These are phyloP conservation scores for Cyprinodon diabolis DNA, from an alignment of 2,797 vertebrate species.

Conservation along the genomic window DNA sequence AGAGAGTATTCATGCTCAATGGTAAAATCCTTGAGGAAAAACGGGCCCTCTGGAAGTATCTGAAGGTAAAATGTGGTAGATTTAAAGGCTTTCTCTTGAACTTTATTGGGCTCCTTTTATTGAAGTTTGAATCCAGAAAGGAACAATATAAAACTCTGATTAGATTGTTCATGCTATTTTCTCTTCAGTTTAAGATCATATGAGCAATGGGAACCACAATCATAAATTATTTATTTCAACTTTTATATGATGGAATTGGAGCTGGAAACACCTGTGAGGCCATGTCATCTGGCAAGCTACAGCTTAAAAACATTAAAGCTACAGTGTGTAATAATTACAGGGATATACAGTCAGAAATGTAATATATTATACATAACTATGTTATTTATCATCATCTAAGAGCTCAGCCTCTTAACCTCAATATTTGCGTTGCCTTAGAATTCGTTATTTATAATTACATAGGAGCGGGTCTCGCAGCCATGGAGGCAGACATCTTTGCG, in stretches of 20 bases:
- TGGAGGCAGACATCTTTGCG: too few relatives aligned
- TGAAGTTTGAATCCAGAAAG: conserved; percentile 10
- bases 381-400: too few relatives aligned
- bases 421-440: too few relatives aligned
- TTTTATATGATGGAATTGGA: conserved; percentile 35
- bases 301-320: conserved; percentile 48
- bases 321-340: too few relatives aligned
- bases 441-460: too few relatives aligned
- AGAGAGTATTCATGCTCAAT: conserved; percentile 42
- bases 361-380: too few relatives aligned
- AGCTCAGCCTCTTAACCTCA: too few relatives aligned
- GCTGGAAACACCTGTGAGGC: conserved; percentile 31
- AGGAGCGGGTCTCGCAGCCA: too few relatives aligned
- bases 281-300: conserved; percentile 25
- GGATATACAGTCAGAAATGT: too few relatives aligned
- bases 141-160: conserved; percentile 9
- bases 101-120: conserved; percentile 1
- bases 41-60: conserved; percentile 20
- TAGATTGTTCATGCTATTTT: conserved; percentile 9
- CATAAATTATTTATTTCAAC: conserved; percentile 17
- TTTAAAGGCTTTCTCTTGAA: neutral
- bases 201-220: neutral
- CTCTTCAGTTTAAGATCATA: conserved; percentile 8
- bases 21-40: conserved; percentile 20
- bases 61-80: conserved; percentile 7